Conservation (phyloP, 2,113 vertebrate genomes). For the Alectura lathami region DNA sequence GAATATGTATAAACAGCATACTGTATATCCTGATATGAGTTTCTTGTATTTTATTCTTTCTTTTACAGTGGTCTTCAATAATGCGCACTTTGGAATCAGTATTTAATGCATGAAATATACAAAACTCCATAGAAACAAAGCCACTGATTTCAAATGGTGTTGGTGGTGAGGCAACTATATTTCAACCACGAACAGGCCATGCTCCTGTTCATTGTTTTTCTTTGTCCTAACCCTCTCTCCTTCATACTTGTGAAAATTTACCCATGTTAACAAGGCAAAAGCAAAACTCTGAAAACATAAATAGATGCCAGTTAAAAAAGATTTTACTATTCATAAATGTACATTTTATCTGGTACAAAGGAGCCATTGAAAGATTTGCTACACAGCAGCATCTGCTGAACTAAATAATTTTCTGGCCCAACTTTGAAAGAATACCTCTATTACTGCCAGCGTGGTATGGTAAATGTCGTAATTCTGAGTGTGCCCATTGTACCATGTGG, state of each 20-base stretch:
- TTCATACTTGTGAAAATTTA: not conserved
- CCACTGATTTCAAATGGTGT: not conserved
- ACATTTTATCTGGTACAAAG: accelerated
- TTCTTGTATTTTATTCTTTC: not conserved
- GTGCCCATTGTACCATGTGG: not conserved
- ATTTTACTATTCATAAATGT: not conserved
- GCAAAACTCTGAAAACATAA: not conserved
- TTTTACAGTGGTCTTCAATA: not conserved
- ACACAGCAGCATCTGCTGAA: not conserved
- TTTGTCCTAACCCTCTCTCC: not conserved
- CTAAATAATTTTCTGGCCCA: not conserved
- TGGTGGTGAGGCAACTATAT: not conserved
- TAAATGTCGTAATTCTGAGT: not conserved
- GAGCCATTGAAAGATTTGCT: not conserved
- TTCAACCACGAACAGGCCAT: not conserved
- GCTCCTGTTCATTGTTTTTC: not conserved
- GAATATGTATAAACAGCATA: not conserved
- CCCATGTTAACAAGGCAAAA: not conserved
- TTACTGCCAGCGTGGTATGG: not conserved
- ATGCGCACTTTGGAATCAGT: not conserved
- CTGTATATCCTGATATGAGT: not conserved
- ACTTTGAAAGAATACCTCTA: not conserved
- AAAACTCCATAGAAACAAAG: not conserved
- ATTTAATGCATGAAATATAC: not conserved
- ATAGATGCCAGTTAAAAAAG: not conserved